Evolutionary conservation across 2,888 invertebrate genomes (phyloP), one percentile per base, ranked within the genome.

Genomic region (Cenopis cana): DNA sequence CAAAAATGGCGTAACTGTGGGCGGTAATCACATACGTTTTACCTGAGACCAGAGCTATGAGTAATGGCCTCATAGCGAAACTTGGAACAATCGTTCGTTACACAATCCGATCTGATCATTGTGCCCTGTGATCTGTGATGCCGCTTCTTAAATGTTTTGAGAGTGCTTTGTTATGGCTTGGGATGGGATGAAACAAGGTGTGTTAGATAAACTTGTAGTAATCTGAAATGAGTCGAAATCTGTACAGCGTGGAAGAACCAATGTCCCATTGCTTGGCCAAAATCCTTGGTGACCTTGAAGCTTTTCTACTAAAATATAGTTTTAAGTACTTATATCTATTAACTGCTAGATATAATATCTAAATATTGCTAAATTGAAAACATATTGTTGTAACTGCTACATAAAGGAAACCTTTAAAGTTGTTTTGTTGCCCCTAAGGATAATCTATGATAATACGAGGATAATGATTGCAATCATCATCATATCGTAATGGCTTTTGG

Each of bases 31-130:
- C 64, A 64, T 38, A 54, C 64, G 38, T 61, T 61, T 29, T 24
- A 55, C 55, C 14, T 14, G 38, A 54, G 24, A 33, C 29, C 38
- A 36, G 36, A 0, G 57, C 65, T 65, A 70, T 70, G 70, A 70
- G 62, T 70, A 65, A 69, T 50, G 55, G 69, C 50, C 64, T 54
- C 64, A 50, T 59, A 38, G 59, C 29, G 69, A 52, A 52, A 52
- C 70, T 57, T 54, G 18, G 70, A 70, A 70, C 70, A 70, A 70
- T 70, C 50, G 70, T 50, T 55, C 14, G 70, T 70, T 70, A 41
- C 70, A 70, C 70, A 70, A 70, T 70, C 65, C 18, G 59, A 65
- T 59, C 65, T 70, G 70, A 62, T 69, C 62, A 56, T 56, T 69
- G 62, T 69, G 62, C 57, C 57, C 50, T 62, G 62, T 69, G 54